These are phyloP conservation scores for Sebastes taczanowskii DNA, from an alignment of 2,797 vertebrate genomes.

Conservation along the genomic window DNA sequence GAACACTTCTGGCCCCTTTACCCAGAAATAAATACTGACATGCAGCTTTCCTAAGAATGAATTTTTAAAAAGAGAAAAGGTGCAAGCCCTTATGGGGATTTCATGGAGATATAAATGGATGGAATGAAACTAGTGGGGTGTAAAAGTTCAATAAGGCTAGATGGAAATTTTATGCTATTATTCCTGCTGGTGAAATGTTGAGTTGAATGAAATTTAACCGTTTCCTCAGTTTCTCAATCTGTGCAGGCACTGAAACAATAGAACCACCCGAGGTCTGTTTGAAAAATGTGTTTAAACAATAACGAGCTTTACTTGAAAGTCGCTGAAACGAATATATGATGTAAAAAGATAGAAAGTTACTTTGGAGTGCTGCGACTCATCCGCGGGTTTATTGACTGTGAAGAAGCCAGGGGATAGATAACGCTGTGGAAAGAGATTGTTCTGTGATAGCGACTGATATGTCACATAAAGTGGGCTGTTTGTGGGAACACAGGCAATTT, in stretches of 20 bases:
- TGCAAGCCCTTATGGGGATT: constrained; percentile 28
- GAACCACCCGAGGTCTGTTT: not conserved
- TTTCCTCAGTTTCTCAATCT: constrained; percentile 2
- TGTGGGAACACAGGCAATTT: constrained; percentile 30
- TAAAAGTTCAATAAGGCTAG: constrained; percentile 22
- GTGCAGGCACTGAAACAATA: not conserved
- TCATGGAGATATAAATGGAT: constrained; percentile 48
- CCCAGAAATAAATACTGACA: constrained; percentile 43
- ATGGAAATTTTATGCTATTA: not conserved
- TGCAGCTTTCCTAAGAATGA: constrained; percentile 38
- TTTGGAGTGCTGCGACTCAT: constrained; percentile 22
- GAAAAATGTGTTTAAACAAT: constrained; percentile 15
- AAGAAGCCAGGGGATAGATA: constrained; percentile 47
- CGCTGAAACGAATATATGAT: constrained; percentile 22
- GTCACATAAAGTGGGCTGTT: constrained; percentile 46
- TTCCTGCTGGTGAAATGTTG: constrained; percentile 7
- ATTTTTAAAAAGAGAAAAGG: constrained; percentile 1
- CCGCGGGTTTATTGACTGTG: constrained; percentile 42
- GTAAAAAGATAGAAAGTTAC: constrained; percentile 25
- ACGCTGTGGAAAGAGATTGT: constrained; percentile 19
- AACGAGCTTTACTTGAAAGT: constrained; percentile 25
- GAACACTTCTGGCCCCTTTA: constrained; percentile 44
- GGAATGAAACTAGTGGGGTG: constrained; percentile 1
- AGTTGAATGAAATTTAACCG: not conserved
- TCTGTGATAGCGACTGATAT: constrained; percentile 44